These are phyloP conservation scores for Dryocosmus kuriphilus DNA, from an alignment of 2,888 invertebrate genomes.

Conservation along the genomic window DNA sequence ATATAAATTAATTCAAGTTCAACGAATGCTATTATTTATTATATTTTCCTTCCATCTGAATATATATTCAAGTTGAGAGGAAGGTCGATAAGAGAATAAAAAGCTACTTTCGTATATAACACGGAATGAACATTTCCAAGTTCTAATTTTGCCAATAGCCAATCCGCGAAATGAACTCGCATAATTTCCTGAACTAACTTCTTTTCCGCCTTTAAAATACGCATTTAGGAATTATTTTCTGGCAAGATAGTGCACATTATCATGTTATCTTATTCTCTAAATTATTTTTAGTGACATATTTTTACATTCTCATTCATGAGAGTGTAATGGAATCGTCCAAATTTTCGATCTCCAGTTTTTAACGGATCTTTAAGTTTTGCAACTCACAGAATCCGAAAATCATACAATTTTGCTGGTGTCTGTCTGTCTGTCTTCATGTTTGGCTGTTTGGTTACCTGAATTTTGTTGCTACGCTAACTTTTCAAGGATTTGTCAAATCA, in stretches of 20 bases:
- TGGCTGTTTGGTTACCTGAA: too few relatives aligned
- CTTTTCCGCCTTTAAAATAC: not conserved
- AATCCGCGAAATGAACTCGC: not conserved
- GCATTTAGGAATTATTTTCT: not conserved
- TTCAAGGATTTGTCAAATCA: too few relatives aligned
- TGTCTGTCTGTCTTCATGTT: too few relatives aligned
- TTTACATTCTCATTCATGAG: too few relatives aligned
- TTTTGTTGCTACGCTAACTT: too few relatives aligned
- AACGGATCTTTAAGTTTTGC: too few relatives aligned
- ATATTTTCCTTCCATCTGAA: not conserved
- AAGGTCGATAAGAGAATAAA: not conserved
- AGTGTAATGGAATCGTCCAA: too few relatives aligned
- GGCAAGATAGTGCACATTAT: not conserved
- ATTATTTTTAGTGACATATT: not conserved
- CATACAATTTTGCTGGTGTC: too few relatives aligned
- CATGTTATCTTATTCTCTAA: not conserved
- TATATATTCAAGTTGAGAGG: not conserved
- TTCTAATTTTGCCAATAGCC: not conserved
- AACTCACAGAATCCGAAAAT: too few relatives aligned
- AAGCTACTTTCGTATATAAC: not conserved
- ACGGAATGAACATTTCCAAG: not conserved
- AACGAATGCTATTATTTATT: too few relatives aligned
- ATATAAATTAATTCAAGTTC: too few relatives aligned
- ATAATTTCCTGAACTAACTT: not conserved
- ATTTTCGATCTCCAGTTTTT: too few relatives aligned